Conservation (phyloP, 1,140 invertebrate species). For the Drosophila kepulauana region DNA sequence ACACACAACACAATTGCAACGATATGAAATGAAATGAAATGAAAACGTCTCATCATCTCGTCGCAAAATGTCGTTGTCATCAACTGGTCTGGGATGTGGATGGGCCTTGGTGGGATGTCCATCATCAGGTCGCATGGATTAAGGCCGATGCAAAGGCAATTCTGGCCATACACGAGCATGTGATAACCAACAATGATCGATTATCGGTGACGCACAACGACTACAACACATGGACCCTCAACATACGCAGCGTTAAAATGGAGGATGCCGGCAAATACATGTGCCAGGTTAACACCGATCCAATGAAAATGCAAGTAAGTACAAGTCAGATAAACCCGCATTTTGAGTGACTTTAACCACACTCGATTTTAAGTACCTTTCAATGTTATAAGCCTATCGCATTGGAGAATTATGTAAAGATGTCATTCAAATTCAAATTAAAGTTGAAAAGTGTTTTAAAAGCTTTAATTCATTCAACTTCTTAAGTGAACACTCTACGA, state of each 20-base stretch:
- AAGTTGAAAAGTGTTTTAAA: too few species aligned
- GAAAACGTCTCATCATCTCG: constrained; percentile 14
- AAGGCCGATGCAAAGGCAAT: constrained; percentile 96
- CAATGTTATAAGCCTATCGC: too few species aligned
- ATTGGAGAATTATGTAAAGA: too few species aligned
- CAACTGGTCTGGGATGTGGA: constrained; percentile 32
- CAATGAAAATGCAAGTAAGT: constrained; percentile 95
- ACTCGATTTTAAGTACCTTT: too few species aligned
- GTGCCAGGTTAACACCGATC: constrained; percentile 97
- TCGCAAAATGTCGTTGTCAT: constrained; percentile 58
- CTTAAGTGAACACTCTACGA: too few species aligned
- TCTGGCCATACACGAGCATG: constrained; percentile 95
- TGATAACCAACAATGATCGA: constrained; percentile 95
- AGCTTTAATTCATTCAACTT: too few species aligned
- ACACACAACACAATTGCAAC: constrained; percentile 35
- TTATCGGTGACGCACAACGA: constrained; percentile 94
- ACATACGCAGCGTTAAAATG: constrained; percentile 92
- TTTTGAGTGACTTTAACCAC: too few species aligned
- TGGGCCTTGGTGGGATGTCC: constrained; percentile 4
- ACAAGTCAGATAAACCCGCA: neutral
- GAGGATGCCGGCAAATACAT: constrained; percentile 95
- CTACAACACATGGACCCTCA: constrained; percentile 94
- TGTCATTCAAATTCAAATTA: too few species aligned
- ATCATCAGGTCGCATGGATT: constrained; percentile 94
- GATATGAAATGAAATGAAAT: constrained; percentile 36